phyloP scores from a whole-genome alignment of 2,888 invertebrate genomes.

The Caenorhabditis imperialis region DNA sequence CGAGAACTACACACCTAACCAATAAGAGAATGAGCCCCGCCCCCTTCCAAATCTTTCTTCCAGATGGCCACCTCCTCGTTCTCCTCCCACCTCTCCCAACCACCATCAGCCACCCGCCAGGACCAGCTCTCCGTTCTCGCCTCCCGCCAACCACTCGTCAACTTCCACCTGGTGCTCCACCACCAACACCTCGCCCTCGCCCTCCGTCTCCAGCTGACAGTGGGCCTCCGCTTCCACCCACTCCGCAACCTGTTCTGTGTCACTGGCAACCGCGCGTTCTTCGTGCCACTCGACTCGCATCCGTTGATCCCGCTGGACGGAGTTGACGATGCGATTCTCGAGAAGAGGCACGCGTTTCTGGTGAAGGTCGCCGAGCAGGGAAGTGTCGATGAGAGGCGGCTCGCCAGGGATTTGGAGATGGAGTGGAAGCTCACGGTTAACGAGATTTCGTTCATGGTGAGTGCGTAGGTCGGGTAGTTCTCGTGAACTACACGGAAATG shows the following conservation, averaged over 20 bases:
- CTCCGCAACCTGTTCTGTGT: conserved; percentile 62
- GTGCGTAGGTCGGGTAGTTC: too few relatives aligned
- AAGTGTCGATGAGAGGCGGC: conserved; percentile 32
- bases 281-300: conserved; percentile 70
- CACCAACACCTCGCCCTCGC: conserved; percentile 68
- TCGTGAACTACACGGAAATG: too few relatives aligned
- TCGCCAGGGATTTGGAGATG: conserved; percentile 41
- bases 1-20: too few relatives aligned
- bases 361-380: conserved; percentile 61
- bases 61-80: conserved; percentile 51
- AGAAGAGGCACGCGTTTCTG: conserved; percentile 68
- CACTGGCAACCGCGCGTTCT: conserved; percentile 69
- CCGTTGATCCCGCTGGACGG: conserved; percentile 71
- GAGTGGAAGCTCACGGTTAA: conserved; percentile 62
- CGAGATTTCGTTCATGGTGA: conserved; percentile 54
- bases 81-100: conserved; percentile 24
- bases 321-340: conserved; percentile 64
- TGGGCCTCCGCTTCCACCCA: conserved; percentile 51
- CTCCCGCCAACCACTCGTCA: conserved; percentile 62
- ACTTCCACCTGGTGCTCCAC: conserved; percentile 73
- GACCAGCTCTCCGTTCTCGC: conserved; percentile 61
- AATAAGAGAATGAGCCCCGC: too few relatives aligned
- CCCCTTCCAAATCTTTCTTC: neutral
- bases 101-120: conserved; percentile 16
- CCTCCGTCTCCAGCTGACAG: conserved; percentile 52